Base-by-base conservation (phyloP, 2,888 invertebrate genomes). In the Lasioglossum vierecki region DNA sequence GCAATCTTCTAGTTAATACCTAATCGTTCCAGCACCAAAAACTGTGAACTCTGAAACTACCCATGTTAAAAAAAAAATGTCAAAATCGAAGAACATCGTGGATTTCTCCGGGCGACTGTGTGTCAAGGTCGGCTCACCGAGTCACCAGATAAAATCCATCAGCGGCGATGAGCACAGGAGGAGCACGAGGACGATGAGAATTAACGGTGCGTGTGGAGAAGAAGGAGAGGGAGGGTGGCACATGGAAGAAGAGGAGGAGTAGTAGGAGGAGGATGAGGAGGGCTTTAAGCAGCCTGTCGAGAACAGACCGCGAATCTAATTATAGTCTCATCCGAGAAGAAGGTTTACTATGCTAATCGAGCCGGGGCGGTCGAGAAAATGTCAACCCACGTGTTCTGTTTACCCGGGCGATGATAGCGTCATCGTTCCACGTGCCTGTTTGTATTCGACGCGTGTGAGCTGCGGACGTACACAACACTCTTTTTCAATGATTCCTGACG, bases 301-400 rank as follows among this genome's bases (percentile, higher is more conserved):
- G 89, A 89, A 87, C 88, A 90, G 91, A 88, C 85, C 89, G 90
- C 84, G 89, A 92, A 91, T 93, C 92, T 93, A 94, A 94, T 94
- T 93, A 93, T 93, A 92, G 91, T 80, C 81, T 82, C 70, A 81
- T 74, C 76, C 78, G 85, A 91, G 91, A 92, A 79, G 77, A 90
- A 87, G 91, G 82, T 86, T 93, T 92, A 90, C 92, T 91, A 93
- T 93, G 93, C 92, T 93, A 93, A 94, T 94, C 91, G 91, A 88
- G 89, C 82, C 53, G 9, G 53, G 53, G 8, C 79, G 85, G 22
- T n/a, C 77, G 90, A 89, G 91, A 90, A 91, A 93, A 93, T 93
- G 93, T 93, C 94, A 92, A 91, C 89, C 92, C 91, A 91, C 92
- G 91, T 91, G 79, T 63, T 91, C 90, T 90, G 88, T 91, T 93